Evolutionary conservation across 2,113 vertebrate species (phyloP).

Genomic region (Syngnathus floridae): DNA sequence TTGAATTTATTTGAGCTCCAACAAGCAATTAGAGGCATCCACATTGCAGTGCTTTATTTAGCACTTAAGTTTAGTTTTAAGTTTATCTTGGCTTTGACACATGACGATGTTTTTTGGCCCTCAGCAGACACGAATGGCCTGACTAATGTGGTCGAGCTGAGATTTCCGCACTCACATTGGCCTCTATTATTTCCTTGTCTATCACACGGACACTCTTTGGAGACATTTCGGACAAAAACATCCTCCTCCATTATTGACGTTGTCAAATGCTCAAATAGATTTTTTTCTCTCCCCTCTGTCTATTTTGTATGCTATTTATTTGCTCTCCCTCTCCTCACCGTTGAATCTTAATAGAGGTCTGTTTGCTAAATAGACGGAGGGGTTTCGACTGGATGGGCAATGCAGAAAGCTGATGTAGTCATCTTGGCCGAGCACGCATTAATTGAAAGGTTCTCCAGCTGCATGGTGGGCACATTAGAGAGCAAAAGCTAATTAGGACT

Average conservation of each 20-base stretch:
- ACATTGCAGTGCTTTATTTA: slow-evolving; percentile 8
- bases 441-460: slow-evolving; percentile 69
- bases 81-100: slow-evolving; percentile 3
- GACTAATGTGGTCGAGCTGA: slow-evolving; percentile 19
- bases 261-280: too few species aligned
- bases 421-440: slow-evolving; percentile 54
- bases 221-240: slow-evolving; percentile 16
- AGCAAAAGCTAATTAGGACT: slow-evolving; percentile 66
- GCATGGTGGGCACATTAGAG: slow-evolving; percentile 65
- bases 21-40: slow-evolving; percentile 17
- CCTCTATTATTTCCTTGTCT: slow-evolving; percentile 1
- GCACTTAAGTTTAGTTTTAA: too few species aligned
- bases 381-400: slow-evolving; percentile 44
- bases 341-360: slow-evolving; percentile 59
- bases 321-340: slow-evolving; percentile 20
- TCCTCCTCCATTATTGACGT: slow-evolving; percentile 24
- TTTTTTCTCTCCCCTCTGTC: slow-evolving; percentile 12
- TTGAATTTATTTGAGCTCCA: slow-evolving; percentile 15
- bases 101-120: neutral
- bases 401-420: slow-evolving; percentile 61
- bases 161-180: neutral
- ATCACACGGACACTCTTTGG: neutral
- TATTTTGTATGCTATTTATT: slow-evolving; percentile 33
- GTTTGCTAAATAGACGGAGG: slow-evolving; percentile 54
- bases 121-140: slow-evolving; percentile 7